A percentile compares a stretch with the other conserved stretches of the same genome.
These are phyloP conservation scores for Drosophila rellima DNA, from an alignment of 2,888 invertebrate genomes.

Conservation along the genomic window DNA sequence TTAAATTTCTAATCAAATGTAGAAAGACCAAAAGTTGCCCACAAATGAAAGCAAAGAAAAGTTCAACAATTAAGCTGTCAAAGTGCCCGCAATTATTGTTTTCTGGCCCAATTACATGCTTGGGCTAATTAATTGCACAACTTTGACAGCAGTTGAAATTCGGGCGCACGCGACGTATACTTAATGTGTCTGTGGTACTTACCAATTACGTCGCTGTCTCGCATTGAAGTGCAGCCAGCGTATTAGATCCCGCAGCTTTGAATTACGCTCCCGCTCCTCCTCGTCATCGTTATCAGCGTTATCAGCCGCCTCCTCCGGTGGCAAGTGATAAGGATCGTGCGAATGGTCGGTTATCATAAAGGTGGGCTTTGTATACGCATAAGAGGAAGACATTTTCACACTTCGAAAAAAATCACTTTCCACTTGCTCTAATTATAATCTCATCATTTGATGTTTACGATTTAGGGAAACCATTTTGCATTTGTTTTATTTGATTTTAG, in stretches of 20 bases:
- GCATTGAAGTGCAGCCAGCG: constrained; percentile 78
- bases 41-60: constrained; percentile 21
- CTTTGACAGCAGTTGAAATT: constrained; percentile 19
- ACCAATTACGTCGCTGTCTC: constrained; percentile 71
- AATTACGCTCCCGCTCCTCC: constrained; percentile 56
- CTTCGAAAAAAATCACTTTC: constrained; percentile 11
- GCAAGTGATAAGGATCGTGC: constrained; percentile 66
- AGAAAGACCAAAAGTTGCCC: not conserved
- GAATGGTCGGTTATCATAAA: constrained; percentile 72
- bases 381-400: constrained; percentile 58
- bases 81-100: not conserved
- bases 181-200: constrained; percentile 53
- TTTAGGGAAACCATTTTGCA: constrained; percentile 22
- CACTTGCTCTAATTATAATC: constrained; percentile 2
- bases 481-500: constrained; percentile 21
- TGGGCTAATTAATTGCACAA: constrained; percentile 50
- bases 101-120: constrained; percentile 48
- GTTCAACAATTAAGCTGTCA: constrained; percentile 8
- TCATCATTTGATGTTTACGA: not conserved
- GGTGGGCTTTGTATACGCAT: constrained; percentile 62
- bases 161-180: constrained; percentile 44
- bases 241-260: constrained; percentile 78
- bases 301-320: constrained; percentile 10
- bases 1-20: not conserved
- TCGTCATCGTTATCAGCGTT: constrained; percentile 58